Evolutionary conservation across 1,140 invertebrate genomes (phyloP), one percentile per base, ranked within the genome.

Genomic region (Chrysoperla carnea): DNA sequence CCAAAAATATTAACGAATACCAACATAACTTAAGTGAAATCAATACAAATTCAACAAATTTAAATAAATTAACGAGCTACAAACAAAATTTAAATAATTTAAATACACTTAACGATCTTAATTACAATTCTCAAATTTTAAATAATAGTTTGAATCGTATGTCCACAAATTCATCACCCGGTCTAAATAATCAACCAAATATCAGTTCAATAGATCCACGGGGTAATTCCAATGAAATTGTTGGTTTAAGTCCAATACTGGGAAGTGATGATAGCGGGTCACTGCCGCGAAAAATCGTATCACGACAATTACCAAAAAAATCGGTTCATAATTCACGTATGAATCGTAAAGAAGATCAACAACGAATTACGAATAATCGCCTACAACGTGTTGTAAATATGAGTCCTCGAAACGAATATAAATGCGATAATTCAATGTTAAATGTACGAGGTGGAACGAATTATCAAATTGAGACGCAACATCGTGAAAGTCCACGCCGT

Each of bases 211-310:
- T 41, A 13, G 39, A 40, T 6, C 23, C 39, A 5, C 9, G 13
- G 5, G 39, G 39, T 27, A 41, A 41, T 31, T 23, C 29, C 2
- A 28, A 28, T 33, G 40, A 41, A 41, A 29, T 41, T 8, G 40
- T 23, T 12, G 40, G 40, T 6, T 41, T 41, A 40, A 50, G 49
- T 1, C 51, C 50, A 31, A 50, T 50, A 17, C 48, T 49, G 14
- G 50, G 47, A 29, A 49, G 51, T 23, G 50, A 51, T 44, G 48
- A 52, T 23, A 52, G 45, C 36, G 50, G 50, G 28, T 52, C 51
- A 6, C 38, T 52, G 14, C 50, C 51, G 7, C 40, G 51, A 17
- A 48, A 52, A 40, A 50, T 52, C 8, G 33, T 50, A 9, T 45
- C 49, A 15, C 38, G 48, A 13, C 41, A 51, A 41, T 47, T 49